Base-by-base conservation (phyloP, 2,888 invertebrate species). In the Lithosia quadra region DNA sequence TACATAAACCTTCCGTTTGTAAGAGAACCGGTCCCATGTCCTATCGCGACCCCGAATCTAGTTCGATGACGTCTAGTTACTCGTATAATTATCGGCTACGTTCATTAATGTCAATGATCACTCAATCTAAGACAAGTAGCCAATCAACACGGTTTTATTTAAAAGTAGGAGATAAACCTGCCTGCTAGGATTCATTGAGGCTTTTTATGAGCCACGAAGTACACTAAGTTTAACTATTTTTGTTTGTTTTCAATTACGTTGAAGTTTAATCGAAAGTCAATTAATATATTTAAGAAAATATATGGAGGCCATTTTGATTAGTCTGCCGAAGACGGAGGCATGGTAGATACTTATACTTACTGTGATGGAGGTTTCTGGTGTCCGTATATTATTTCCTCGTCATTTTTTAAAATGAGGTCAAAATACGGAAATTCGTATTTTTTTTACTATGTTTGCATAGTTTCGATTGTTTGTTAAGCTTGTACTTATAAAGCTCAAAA, bases 1-100 rank as follows among this genome's bases (percentile, higher is more conserved):
- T 33, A n/a, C 43, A 49, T 49, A 34, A 24, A 57, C 22, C 56
- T 67, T 62, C 62, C 67, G 67, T 36, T 56, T 62, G 28, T 28
- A n/a, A 36, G 8, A 22, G 13, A 62, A 66, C 66, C 57, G 18
- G 62, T 61, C 62, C 39, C 56, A 18, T 62, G 34, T 61, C 33
- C 39, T 43, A 36, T 57, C 24, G 18, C 13, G 36, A 61, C 36
- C 39, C 15, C 36, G 13, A 36, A 64, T 62, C 55, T 62, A 60
- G 21, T 33, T 13, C n/a, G 22, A 24, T 57, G 39, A 39, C 36
- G 36, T 36, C 33, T n/a, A 34, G 36, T 64, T 57, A n/a, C n/a
- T n/a, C n/a, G n/a, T n/a, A 36, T 39, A 55, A 64, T 43, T 64
- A 57, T 43, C n/a, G 4, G 2, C n/a, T 34, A 21, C 11, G 18